These are phyloP conservation scores for Phalacrocorax brasilianus DNA, from an alignment of 2,113 vertebrate species.

Conservation along the genomic window DNA sequence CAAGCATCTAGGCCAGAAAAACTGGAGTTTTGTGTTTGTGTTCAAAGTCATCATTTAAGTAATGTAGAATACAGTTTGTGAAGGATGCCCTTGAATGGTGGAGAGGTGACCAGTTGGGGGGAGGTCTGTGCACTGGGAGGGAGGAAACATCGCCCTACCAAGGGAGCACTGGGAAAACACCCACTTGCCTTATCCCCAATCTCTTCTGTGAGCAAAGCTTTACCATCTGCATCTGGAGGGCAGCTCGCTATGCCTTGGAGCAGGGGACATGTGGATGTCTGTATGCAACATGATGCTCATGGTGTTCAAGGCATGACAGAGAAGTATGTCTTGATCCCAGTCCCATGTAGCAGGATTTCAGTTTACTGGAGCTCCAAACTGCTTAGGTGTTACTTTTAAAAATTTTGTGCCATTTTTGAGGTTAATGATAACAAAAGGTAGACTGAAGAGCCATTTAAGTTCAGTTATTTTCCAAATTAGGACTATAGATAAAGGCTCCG, in stretches of 20 bases:
- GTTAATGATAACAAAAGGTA: background rate
- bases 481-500: background rate
- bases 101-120: background rate
- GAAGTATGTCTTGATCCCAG: background rate
- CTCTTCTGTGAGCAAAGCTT: background rate
- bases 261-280: accelerated
- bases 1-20: background rate
- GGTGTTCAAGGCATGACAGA: accelerated
- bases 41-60: background rate
- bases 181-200: background rate
- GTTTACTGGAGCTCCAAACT: background rate
- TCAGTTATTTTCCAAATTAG: background rate
- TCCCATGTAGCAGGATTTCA: background rate
- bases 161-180: background rate
- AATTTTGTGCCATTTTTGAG: background rate
- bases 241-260: background rate
- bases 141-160: background rate
- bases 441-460: background rate
- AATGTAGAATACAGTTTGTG: background rate
- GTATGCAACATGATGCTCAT: accelerated
- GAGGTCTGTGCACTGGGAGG: background rate
- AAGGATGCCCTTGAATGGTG: background rate
- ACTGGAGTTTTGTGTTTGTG: background rate
- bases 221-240: background rate
- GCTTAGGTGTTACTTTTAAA: background rate